Base-by-base conservation (phyloP, 2,888 invertebrate genomes). In the Lamellibrachia satsuma region DNA sequence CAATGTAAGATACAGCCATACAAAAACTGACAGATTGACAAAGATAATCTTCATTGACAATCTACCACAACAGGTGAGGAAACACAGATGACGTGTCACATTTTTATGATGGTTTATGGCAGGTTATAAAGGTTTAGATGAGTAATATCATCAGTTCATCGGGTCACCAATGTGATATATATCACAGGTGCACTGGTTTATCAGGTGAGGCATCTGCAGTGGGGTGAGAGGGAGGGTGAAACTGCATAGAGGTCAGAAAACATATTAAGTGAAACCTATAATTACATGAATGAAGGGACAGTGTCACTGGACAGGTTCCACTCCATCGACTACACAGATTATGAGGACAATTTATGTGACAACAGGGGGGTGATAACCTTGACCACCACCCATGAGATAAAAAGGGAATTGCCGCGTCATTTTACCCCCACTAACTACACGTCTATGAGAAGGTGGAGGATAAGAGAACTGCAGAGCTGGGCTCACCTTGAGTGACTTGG, bases 241-340 rank as follows among this genome's bases (percentile, higher is more conserved):
- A 75, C 75, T 22, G n/a, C 15, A 75, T 15, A 4, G 75, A n/a
- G 75, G 75, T 75, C 75, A 75, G 75, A 75, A 75, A 22, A 75
- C 75, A 75, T 75, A 75, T 75, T 75, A 75, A 75, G 75, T 75
- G 75, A 75, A 75, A 75, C 75, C 75, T 75, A 75, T 75, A 75
- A 75, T 75, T 75, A 75, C 22, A 75, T 6, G 75, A 75, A 75
- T 22, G 75, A 75, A 75, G 75, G 75, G 75, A 75, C 75, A 75
- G 75, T 75, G 75, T 75, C 75, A 22, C 22, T 75, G 75, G 75
- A 75, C 75, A 75, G 75, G 15, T 75, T 15, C 75, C 22, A n/a
- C 75, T 75, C 75, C 75, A 75, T 15, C 15, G 75, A 75, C 75
- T 39, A 39, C 75, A 75, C 75, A 75, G 57, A 57, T 57, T 57